Base-by-base conservation (phyloP, 2,113 vertebrate species). In the Sciurus niger region DNA sequence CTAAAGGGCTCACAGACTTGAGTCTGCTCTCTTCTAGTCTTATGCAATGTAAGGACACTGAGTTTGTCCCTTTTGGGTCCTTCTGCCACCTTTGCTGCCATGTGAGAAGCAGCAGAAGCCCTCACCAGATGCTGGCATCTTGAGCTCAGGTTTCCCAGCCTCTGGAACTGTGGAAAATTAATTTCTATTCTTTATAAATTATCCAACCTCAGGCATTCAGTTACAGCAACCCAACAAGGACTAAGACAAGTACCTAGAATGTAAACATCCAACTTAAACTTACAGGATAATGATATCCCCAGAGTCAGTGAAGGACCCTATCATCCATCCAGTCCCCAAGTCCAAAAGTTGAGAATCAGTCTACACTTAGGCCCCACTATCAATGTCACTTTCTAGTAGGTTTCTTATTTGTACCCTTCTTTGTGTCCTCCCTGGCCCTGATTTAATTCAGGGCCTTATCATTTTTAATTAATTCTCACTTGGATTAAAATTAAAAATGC, bases 391-490 rank as follows among this genome's bases (percentile, higher is more conserved):
- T 48, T 92, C 11, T 16, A 60, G 43, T 70, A 48, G 18, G 28
- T 84, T 12, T 89, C 63, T 6, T 8, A 17, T 77, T 60, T 68
- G 12, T 70, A 20, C 12, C 14, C 65, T 46, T 76, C 34, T 51
- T 80, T 16, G 51, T 2, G 1, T 48, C 53, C 37, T 76, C 32
- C 65, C 7, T 55, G 24, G 8, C 5, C 32, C 40, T 78, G 25
- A 40, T 77, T 73, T 37, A 63, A 90, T 76, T 84, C 48, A 90
- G 28, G 84, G 25, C 3, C 48, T 37, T 72, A 13, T 58, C 34
- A 82, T 82, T 87, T 84, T 55, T 18, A 73, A 10, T 79, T 87
- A 70, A 43, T 92, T 92, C 37, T 87, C 48, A 60, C 43, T 58
- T 93, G 12, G 40, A 84, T 74, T 87, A 24, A 79, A 68, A 73